Evolutionary conservation across 2,888 invertebrate genomes (phyloP), one percentile per base, ranked within the genome.

Genomic region (Lasius platythorax): DNA sequence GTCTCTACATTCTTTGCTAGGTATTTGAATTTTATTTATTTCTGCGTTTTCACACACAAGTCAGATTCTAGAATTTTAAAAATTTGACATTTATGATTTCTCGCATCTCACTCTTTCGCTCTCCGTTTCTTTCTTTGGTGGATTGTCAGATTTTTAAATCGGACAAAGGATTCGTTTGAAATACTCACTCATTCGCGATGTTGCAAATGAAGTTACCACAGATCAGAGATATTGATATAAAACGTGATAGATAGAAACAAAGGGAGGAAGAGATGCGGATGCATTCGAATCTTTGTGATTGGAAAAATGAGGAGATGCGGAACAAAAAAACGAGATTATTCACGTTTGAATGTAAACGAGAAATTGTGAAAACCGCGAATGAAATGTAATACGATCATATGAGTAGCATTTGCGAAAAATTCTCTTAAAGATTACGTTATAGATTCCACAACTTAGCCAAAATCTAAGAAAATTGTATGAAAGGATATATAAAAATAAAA

Each of bases 151-250:
- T 28, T 28, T 5, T 37, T 58, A 8, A 18, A 18, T 28, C 40
- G 28, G 37, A 37, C 37, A 37, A 53, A n/a, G n/a, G n/a, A 53
- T 9, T 46, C 12, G 11, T n/a, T 18, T 70, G 58, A 78, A n/a
- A 72, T 56, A 58, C 23, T 23, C 23, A 23, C 23, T 23, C 53
- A 30, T 23, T 70, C 46, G 56, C 56, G 23, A 28, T 63, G 79
- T 61, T 72, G 72, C 43, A 73, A 50, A 72, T 40, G 46, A 72
- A 46, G 37, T 85, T 85, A 66, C 23, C 79, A 56, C 66, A 87
- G 88, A 90, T 91, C 81, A 70, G 73, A 82, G 83, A 89, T 88
- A 85, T 85, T 66, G 68, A 85, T 40, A 70, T n/a, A 58, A 75
- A 85, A 85, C 64, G 68, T 83, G 63, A 85, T 58, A 43, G 56